Percentiles rank a stretch among this genome's conserved stretches.
Evolutionary conservation across 2,797 vertebrate genomes (phyloP).

Genomic region (Enteromius radiatus): DNA sequence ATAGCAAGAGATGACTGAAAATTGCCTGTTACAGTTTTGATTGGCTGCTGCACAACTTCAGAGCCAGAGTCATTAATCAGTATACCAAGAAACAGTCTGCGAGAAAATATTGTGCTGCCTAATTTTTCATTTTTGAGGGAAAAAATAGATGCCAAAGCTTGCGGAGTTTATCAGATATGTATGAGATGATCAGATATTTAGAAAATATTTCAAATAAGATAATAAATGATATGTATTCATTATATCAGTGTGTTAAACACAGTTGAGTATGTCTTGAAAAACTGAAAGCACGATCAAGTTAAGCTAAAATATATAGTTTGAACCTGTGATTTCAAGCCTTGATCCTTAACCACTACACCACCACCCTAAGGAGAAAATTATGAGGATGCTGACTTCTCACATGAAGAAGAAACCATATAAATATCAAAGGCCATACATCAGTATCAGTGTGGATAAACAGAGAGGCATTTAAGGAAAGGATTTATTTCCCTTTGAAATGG

Average conservation of each 20-base stretch:
- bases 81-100: neutral
- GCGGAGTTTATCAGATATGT: neutral
- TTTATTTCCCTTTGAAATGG: slow-evolving; percentile 60
- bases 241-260: neutral
- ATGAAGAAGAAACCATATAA: slow-evolving; percentile 30
- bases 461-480: slow-evolving; percentile 56
- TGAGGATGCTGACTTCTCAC: slow-evolving; percentile 1
- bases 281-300: neutral
- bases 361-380: neutral
- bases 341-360: neutral
- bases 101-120: neutral
- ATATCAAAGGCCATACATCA: slow-evolving; percentile 47
- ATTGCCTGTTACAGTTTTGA: neutral
- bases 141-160: neutral
- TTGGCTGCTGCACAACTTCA: neutral
- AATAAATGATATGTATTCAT: neutral
- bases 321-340: neutral
- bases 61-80: neutral
- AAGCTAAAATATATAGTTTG: too few relatives aligned
- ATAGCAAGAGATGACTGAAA: neutral
- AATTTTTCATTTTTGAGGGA: neutral
- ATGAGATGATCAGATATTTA: neutral
- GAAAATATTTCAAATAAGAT: neutral
- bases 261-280: neutral
- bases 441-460: slow-evolving; percentile 54